Base-by-base conservation (phyloP, 1,140 invertebrate species). In the Linepithema humile region DNA sequence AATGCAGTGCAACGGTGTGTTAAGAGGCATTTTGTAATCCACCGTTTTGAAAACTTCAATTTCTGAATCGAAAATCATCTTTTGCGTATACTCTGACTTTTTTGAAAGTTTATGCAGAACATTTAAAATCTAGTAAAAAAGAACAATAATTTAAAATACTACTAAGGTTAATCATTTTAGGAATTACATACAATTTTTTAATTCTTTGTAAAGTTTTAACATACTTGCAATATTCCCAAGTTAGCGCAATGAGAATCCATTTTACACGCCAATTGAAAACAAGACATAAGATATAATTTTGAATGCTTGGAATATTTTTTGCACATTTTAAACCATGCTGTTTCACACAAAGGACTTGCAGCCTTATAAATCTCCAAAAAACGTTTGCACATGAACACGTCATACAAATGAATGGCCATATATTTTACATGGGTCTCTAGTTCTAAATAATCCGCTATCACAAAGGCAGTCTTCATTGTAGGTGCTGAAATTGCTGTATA, bases 261-360 rank as follows among this genome's bases (percentile, higher is more conserved):
- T 90, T 94, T 93, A 74, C 89, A 91, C 4, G 92, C 92, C 53
- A 94, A 82, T 62, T 93, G 92, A 62, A 94, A 90, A 48, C 92
- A 93, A 4, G 89, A 90, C 70, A 94, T 74, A 12, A 93, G 85
- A 77, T 91, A 80, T 59, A 92, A 29, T 85, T 88, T 89, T 15
- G 84, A 43, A 62, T 90, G 48, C 53, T 65, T 82, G 48, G 89
- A 82, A 43, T 86, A 83, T 35, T 69, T 85, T 6, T 88, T 82
- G 74, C 59, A 59, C 15, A 85, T 57, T 64, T 85, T 59, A 4
- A 77, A 65, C 85, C 86, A 90, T 9, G 50, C 32, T 15, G 10
- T 20, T 20, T 85, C 73, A 17, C 65, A 55, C 0, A 32, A n/a
- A 35, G 26, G 55, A 20, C 55, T 74, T 29, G 20, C 70, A 32